Conservation (phyloP, 1,140 invertebrate species). For the Delia radicum region DNA sequence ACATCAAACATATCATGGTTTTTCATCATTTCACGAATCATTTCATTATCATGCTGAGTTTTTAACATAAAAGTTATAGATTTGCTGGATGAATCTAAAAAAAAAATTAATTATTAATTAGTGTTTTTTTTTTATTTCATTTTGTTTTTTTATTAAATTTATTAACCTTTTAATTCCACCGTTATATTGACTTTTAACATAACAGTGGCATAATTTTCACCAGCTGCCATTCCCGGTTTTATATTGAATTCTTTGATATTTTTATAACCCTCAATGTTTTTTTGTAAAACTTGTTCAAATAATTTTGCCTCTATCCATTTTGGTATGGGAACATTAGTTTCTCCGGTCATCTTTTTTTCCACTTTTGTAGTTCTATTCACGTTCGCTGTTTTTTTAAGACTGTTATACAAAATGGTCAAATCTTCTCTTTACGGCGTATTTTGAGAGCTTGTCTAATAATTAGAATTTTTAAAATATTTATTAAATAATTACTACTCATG, state of each 20-base stretch:
- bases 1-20: conserved; percentile 39
- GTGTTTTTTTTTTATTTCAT: no score
- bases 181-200: conserved; percentile 41
- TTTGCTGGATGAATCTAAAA: no score
- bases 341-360: neutral
- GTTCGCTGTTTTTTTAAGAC: no score
- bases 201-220: conserved; percentile 51
- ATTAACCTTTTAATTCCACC: conserved; percentile 35
- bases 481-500: no score
- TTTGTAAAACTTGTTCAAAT: conserved; percentile 37
- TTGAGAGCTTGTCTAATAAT: no score
- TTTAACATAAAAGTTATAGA: conserved; percentile 46
- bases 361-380: neutral
- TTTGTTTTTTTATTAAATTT: neutral
- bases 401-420: no score
- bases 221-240: conserved; percentile 42
- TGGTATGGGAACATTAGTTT: conserved; percentile 26
- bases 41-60: conserved; percentile 37
- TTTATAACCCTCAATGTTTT: conserved; percentile 35
- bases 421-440: no score
- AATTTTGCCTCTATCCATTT: conserved; percentile 37
- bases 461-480: no score
- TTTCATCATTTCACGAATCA: conserved; percentile 39
- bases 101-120: no score
- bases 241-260: conserved; percentile 33